Conservation (phyloP, 2,888 invertebrate genomes). For the Muschampia plurimacula region DNA sequence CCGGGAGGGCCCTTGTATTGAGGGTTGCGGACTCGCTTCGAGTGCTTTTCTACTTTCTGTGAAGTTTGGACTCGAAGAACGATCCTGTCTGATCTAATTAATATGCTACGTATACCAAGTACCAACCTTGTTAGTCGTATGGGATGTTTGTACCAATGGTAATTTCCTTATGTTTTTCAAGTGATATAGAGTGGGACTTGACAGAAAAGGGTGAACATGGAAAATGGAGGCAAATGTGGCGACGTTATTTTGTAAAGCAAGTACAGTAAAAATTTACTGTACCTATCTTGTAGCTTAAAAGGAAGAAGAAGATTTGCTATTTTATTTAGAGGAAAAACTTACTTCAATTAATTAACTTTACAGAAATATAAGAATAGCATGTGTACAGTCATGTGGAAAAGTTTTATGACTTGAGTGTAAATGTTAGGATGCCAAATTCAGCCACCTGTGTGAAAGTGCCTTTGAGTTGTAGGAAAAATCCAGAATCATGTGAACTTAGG, state of each 20-base stretch:
- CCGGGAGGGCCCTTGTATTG: neutral
- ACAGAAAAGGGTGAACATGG: neutral
- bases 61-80: slow-evolving; percentile 1
- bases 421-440: too few relatives aligned
- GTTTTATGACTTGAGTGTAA: neutral
- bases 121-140: neutral
- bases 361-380: neutral
- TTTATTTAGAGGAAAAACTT: neutral
- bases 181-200: neutral
- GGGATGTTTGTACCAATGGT: neutral
- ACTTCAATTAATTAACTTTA: neutral
- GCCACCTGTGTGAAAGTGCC: too few relatives aligned
- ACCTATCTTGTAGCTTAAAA: neutral
- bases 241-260: neutral
- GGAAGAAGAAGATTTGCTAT: neutral
- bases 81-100: slow-evolving; percentile 1
- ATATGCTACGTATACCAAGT: neutral
- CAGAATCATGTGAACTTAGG: too few relatives aligned
- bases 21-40: neutral
- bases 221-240: neutral
- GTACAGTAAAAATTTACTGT: too few relatives aligned
- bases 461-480: too few relatives aligned
- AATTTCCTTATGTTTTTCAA: neutral
- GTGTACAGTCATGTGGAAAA: neutral
- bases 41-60: slow-evolving; percentile 3